Evolutionary conservation across 2,888 invertebrate species (phyloP).

Genomic region (Pasiphila rectangulata): DNA sequence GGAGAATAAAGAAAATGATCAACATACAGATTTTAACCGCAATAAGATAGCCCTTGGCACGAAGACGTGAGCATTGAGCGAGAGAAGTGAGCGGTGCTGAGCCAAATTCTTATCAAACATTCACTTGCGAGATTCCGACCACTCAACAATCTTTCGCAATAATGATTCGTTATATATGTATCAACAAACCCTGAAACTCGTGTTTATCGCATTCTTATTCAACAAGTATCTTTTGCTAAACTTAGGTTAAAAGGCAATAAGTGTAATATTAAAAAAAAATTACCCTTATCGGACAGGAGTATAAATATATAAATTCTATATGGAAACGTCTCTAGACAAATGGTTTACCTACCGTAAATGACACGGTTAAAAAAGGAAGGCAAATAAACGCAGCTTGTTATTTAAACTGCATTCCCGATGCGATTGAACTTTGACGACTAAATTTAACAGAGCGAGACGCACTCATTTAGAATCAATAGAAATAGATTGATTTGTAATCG

Average conservation of each 20-base stretch:
- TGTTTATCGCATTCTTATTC: no score
- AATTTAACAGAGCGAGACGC: slow-evolving; percentile 21
- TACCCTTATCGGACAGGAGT: no score
- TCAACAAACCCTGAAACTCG: no score
- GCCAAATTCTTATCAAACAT: slow-evolving; percentile 24
- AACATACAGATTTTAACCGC: slow-evolving; percentile 4
- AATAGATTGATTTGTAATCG: slow-evolving; percentile 19
- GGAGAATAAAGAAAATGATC: not conserved
- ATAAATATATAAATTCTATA: not conserved
- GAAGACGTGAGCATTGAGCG: slow-evolving; percentile 5
- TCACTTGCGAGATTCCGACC: slow-evolving; percentile 18
- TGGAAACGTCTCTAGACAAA: not conserved
- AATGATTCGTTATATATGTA: not conserved
- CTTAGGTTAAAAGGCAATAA: no score
- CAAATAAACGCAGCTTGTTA: not conserved
- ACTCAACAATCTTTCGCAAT: slow-evolving; percentile 15
- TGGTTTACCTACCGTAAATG: no score
- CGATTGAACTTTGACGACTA: slow-evolving; percentile 15
- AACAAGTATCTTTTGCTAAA: no score
- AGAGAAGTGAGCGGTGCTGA: slow-evolving; percentile 13
- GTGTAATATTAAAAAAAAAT: no score
- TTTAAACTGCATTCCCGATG: slow-evolving; percentile 1
- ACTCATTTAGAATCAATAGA: slow-evolving; percentile 15
- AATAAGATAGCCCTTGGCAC: slow-evolving; percentile 18
- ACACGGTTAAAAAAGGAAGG: not conserved